These are phyloP conservation scores for Tauraco erythrolophus DNA, from an alignment of 2,113 vertebrate genomes.

Conservation along the genomic window DNA sequence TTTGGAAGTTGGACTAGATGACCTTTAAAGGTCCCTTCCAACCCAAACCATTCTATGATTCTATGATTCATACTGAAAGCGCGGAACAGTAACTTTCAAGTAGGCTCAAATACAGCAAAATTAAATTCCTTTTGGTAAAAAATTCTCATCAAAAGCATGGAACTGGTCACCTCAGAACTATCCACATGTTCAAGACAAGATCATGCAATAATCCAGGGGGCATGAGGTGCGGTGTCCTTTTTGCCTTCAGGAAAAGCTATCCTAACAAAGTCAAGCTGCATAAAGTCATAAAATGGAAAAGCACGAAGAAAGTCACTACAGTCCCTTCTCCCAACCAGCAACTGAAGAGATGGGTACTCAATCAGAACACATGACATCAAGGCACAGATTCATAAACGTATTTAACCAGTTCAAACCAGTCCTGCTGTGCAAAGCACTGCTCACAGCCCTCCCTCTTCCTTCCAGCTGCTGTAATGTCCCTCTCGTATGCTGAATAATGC, in stretches of 20 bases:
- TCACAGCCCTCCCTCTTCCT: neutral
- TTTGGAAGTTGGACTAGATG: too few species aligned
- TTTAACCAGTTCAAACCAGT: neutral
- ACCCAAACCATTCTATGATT: too few species aligned
- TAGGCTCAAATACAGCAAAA: neutral
- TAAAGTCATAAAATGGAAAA: neutral
- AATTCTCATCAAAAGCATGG: neutral
- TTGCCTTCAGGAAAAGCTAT: neutral
- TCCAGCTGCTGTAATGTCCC: neutral
- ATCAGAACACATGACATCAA: neutral
- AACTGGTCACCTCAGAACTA: neutral
- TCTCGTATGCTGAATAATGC: fast-evolving
- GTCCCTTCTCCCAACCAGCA: neutral
- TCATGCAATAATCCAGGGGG: neutral
- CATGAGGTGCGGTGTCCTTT: neutral
- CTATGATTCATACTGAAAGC: neutral
- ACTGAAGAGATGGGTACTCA: neutral
- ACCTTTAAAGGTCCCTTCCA: too few species aligned
- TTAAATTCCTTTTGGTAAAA: neutral
- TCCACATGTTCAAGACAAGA: neutral
- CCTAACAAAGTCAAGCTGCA: neutral
- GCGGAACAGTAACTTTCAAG: neutral
- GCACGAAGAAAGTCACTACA: neutral
- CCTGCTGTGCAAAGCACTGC: neutral
- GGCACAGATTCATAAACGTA: neutral